Conservation (phyloP, 2,113 vertebrate genomes). For the Archilochus colubris region DNA sequence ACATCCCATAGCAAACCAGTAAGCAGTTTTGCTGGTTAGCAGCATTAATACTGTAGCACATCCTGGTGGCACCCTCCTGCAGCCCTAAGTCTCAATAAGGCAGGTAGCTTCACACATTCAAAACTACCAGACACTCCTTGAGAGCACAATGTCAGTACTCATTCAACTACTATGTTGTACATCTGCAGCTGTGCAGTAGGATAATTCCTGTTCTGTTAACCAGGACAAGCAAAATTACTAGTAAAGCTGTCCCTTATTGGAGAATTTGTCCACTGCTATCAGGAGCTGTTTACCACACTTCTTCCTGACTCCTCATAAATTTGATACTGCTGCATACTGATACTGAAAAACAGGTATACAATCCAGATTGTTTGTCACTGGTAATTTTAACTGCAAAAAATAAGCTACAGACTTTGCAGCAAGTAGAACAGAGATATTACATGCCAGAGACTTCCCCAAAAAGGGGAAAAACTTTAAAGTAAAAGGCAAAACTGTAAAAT, state of each 20-base stretch:
- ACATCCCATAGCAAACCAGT: not conserved
- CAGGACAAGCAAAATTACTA: not conserved
- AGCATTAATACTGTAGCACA: not conserved
- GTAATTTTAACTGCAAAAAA: not conserved
- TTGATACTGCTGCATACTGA: not conserved
- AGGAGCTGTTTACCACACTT: not conserved
- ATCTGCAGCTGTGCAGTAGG: not conserved
- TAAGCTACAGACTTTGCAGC: not conserved
- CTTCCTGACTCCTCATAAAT: not conserved
- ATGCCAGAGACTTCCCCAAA: not conserved
- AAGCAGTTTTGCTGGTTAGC: not conserved
- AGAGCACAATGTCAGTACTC: not conserved
- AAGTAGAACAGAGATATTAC: not conserved
- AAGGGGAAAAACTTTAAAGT: not conserved
- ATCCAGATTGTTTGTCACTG: not conserved
- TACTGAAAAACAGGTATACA: not conserved
- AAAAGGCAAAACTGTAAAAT: not conserved
- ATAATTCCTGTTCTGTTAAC: not conserved
- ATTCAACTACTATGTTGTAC: not conserved
- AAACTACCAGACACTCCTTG: not conserved
- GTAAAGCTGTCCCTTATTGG: not conserved
- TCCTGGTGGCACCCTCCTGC: not conserved
- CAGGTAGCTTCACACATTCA: not conserved
- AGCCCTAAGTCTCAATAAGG: rapidly evolving
- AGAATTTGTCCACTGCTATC: not conserved